These are phyloP conservation scores for Ethmia dodecea DNA, from an alignment of 2,888 invertebrate genomes.

Conservation along the genomic window DNA sequence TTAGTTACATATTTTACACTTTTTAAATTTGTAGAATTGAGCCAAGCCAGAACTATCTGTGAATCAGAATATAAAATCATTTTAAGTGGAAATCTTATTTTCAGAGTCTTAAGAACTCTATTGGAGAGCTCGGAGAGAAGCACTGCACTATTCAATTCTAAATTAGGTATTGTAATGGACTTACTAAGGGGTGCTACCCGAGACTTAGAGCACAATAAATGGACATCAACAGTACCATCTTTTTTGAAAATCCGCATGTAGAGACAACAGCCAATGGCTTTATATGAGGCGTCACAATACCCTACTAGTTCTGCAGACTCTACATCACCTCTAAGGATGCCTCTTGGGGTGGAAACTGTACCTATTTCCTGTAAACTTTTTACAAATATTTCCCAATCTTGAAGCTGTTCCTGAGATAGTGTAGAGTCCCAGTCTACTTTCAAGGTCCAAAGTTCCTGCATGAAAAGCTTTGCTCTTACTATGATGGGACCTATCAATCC, in stretches of 20 bases:
- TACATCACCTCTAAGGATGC: background rate
- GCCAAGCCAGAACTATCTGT: constrained; percentile 6
- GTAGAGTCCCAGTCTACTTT: constrained; percentile 7
- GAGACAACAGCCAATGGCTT: constrained; percentile 14
- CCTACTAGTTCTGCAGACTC: constrained; percentile 11
- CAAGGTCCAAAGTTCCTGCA: constrained; percentile 16
- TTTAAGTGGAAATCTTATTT: background rate
- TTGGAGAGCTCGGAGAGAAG: constrained; percentile 4
- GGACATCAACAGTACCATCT: constrained; percentile 4
- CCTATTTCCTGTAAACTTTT: constrained; percentile 1
- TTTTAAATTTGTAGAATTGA: background rate
- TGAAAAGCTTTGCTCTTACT: constrained; percentile 12
- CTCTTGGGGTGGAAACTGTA: background rate
- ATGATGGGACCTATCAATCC: constrained; percentile 15
- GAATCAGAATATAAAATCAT: constrained; percentile 6
- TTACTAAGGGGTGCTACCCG: constrained; percentile 11
- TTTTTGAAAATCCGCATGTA: constrained; percentile 12
- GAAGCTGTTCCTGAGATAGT: constrained; percentile 8
- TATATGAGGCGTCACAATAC: constrained; percentile 14
- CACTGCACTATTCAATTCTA: constrained; percentile 8
- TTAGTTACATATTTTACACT: constrained; percentile 1
- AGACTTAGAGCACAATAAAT: constrained; percentile 15
- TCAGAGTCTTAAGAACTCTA: background rate
- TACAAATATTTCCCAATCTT: constrained; percentile 3
- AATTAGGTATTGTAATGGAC: constrained; percentile 12